Percentiles rank a stretch among this genome's conserved stretches.
phyloP scores from a whole-genome alignment of 2,888 invertebrate genomes.

The Apotomis capreana region DNA sequence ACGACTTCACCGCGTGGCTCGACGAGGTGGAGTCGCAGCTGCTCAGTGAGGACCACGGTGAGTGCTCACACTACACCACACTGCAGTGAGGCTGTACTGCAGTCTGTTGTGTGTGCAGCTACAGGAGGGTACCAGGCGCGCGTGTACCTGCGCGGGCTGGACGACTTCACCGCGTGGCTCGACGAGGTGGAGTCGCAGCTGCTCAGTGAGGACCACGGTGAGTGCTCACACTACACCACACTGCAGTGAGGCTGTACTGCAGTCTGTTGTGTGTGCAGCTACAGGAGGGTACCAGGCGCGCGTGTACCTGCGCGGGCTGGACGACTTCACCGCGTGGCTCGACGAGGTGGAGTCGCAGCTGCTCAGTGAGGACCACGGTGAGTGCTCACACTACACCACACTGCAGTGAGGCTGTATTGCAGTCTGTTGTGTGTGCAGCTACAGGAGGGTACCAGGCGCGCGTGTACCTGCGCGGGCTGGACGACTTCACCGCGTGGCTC shows the following conservation, averaged over 20 bases:
- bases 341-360: conserved; percentile 87
- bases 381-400: conserved; percentile 15
- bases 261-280: too few relatives aligned
- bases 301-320: conserved; percentile 93
- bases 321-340: conserved; percentile 97
- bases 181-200: conserved; percentile 87
- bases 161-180: conserved; percentile 97
- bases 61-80: conserved; percentile 15
- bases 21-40: conserved; percentile 87
- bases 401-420: too few relatives aligned
- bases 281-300: conserved; percentile 95
- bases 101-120: too few relatives aligned
- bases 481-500: conserved; percentile 97
- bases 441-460: conserved; percentile 95
- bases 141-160: conserved; percentile 93
- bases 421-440: too few relatives aligned
- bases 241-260: too few relatives aligned
- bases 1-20: conserved; percentile 97
- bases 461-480: conserved; percentile 93
- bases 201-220: conserved; percentile 78
- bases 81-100: too few relatives aligned
- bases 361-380: conserved; percentile 78
- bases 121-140: conserved; percentile 95
- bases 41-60: conserved; percentile 78
- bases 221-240: conserved; percentile 15